Evolutionary conservation across 1,140 invertebrate genomes (phyloP).

Genomic region (Prorops nasuta): DNA sequence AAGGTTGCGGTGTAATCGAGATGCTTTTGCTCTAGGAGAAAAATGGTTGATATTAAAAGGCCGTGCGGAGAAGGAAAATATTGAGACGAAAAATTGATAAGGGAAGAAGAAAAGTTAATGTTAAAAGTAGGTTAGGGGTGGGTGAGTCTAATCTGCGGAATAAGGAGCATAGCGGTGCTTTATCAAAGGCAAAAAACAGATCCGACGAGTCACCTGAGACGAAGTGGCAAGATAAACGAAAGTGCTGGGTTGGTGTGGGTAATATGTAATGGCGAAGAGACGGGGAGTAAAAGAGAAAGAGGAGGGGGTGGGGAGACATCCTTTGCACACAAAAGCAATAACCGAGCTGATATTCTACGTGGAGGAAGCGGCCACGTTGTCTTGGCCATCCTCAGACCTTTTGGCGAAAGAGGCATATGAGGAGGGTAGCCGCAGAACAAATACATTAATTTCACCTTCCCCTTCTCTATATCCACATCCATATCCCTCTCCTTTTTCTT

Average conservation of each 20-base stretch:
- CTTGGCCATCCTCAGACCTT: constrained; percentile 27
- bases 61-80: too few species aligned
- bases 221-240: background rate
- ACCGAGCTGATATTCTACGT: constrained; percentile 30
- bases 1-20: too few species aligned
- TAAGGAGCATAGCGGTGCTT: background rate
- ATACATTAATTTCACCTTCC: constrained; percentile 49
- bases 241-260: background rate
- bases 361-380: constrained; percentile 19
- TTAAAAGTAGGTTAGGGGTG: too few species aligned
- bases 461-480: constrained; percentile 10
- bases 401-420: constrained; percentile 38
- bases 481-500: constrained; percentile 20
- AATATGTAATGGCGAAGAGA: background rate
- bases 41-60: too few species aligned
- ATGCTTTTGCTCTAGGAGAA: too few species aligned
- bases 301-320: constrained; percentile 10
- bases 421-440: constrained; percentile 51
- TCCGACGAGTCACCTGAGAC: constrained; percentile 1
- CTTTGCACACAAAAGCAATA: constrained; percentile 36
- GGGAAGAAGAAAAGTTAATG: too few species aligned
- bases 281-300: background rate
- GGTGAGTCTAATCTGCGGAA: too few species aligned
- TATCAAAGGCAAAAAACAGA: background rate
- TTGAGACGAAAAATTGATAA: too few species aligned